phyloP scores from a whole-genome alignment of 2,113 vertebrate genomes.

The Nothoprocta perdicaria region DNA sequence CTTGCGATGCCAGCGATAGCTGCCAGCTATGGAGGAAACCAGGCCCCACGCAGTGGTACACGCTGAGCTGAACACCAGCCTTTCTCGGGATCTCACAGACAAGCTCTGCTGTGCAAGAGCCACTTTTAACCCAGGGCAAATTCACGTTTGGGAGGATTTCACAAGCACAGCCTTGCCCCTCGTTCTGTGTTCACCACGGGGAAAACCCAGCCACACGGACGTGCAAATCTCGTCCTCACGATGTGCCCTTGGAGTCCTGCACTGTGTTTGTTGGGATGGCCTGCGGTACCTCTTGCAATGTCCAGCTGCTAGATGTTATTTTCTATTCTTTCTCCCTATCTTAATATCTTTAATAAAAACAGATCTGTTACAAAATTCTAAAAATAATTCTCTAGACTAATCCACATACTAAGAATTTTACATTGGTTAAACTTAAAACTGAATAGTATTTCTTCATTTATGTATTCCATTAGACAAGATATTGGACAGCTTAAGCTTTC shows the following conservation, averaged over 20 bases:
- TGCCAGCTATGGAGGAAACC: not conserved
- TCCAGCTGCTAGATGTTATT: not conserved
- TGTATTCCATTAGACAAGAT: not conserved
- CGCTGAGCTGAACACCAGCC: not conserved
- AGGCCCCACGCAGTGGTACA: rapidly evolving
- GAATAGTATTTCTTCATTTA: not conserved
- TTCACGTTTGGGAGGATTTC: not conserved
- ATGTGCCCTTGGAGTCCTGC: rapidly evolving
- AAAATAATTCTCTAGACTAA: not conserved
- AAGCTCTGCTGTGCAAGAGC: not conserved
- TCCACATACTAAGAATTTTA: not conserved
- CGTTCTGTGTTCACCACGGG: rapidly evolving
- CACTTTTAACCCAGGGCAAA: not conserved
- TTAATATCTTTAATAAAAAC: not conserved
- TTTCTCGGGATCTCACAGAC: not conserved
- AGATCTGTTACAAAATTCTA: rapidly evolving
- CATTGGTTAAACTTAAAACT: not conserved
- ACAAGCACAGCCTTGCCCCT: rapidly evolving
- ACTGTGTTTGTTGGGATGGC: rapidly evolving
- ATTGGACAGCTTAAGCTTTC: not conserved
- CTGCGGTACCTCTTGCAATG: not conserved
- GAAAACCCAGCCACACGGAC: rapidly evolving
- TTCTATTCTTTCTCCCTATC: not conserved
- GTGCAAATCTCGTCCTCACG: too few relatives aligned
- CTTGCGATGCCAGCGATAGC: not conserved